Conservation (phyloP, 1,140 invertebrate species). For the Bradysia coprophila region DNA sequence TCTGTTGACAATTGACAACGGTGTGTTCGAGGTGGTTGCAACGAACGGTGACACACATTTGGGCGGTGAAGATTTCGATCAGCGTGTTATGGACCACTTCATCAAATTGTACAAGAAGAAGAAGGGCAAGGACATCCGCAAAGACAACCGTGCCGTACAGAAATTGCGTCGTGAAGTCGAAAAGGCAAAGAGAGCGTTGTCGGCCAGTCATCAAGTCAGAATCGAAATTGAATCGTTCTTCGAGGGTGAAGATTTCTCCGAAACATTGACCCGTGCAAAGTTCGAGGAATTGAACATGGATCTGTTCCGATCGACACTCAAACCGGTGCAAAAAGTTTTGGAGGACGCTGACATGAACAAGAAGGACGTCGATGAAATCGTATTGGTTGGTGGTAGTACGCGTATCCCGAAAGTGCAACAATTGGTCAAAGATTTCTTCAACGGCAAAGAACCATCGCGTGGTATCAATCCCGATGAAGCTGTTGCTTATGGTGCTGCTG, state of each 20-base stretch:
- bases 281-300: conserved; percentile 99
- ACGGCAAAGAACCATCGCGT: conserved; percentile 91
- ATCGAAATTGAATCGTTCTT: conserved; percentile 99
- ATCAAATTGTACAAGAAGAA: conserved; percentile 99
- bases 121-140: conserved; percentile 93
- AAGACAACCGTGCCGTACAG: conserved; percentile 88
- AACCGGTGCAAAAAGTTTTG: conserved; percentile 94
- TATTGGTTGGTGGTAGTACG: conserved; percentile 96
- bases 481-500: conserved; percentile 95
- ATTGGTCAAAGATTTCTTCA: conserved; percentile 96
- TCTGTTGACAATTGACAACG: conserved; percentile 96
- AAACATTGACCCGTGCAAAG: conserved; percentile 94
- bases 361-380: conserved; percentile 97
- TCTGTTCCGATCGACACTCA: conserved; percentile 93
- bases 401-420: conserved; percentile 99
- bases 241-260: conserved; percentile 98
- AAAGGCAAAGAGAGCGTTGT: conserved; percentile 92
- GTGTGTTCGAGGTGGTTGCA: conserved; percentile 78
- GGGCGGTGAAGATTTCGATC: conserved; percentile 97
- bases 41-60: conserved; percentile 98
- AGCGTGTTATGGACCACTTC: conserved; percentile 96
- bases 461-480: conserved; percentile 98
- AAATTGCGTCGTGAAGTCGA: conserved; percentile 94
- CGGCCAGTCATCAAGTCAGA: conserved; percentile 86
- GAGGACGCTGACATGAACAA: conserved; percentile 99